Evolutionary conservation across 2,888 invertebrate species (phyloP).

Genomic region (Mechanitis mazaeus): DNA sequence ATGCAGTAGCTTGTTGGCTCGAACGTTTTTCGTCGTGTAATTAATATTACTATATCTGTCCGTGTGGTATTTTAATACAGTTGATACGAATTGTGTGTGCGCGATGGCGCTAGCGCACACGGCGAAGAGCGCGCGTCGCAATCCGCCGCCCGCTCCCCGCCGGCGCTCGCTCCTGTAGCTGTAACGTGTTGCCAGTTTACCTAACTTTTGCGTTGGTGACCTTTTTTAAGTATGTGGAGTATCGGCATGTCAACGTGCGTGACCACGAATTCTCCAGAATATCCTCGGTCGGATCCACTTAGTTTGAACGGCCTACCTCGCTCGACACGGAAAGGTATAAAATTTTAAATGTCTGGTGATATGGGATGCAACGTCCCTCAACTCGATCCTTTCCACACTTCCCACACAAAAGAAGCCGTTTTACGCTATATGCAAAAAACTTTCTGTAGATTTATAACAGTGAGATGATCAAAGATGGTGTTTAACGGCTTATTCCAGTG

Average conservation of each 20-base stretch:
- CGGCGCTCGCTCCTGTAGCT: conserved; percentile 58
- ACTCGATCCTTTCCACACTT: conserved; percentile 62
- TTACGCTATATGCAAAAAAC: conserved; percentile 40
- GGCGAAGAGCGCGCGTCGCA: conserved; percentile 62
- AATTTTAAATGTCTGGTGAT: conserved; percentile 75
- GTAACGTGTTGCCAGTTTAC: conserved; percentile 73
- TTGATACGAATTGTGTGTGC: conserved; percentile 67
- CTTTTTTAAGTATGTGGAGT: conserved; percentile 71
- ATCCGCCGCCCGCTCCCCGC: conserved; percentile 55
- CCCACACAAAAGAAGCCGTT: conserved; percentile 56
- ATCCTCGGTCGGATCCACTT: conserved; percentile 73
- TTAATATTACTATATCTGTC: conserved; percentile 73
- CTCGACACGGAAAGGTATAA: conserved; percentile 77
- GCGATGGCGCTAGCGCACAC: conserved; percentile 51
- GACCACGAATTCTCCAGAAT: conserved; percentile 73
- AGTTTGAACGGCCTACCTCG: conserved; percentile 74
- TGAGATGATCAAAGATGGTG: conserved; percentile 8
- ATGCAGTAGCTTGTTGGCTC: conserved; percentile 77
- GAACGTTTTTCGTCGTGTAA: conserved; percentile 76
- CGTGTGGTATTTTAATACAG: conserved; percentile 73
- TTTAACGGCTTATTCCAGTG: conserved; percentile 55
- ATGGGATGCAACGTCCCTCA: conserved; percentile 73
- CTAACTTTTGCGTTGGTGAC: conserved; percentile 68
- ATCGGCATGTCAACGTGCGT: conserved; percentile 74
- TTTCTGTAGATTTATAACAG: not conserved